A percentile compares a stretch with the other conserved stretches of the same genome.
These are phyloP conservation scores for Myopa tessellatipennis DNA, from an alignment of 2,888 invertebrate genomes.

Conservation along the genomic window DNA sequence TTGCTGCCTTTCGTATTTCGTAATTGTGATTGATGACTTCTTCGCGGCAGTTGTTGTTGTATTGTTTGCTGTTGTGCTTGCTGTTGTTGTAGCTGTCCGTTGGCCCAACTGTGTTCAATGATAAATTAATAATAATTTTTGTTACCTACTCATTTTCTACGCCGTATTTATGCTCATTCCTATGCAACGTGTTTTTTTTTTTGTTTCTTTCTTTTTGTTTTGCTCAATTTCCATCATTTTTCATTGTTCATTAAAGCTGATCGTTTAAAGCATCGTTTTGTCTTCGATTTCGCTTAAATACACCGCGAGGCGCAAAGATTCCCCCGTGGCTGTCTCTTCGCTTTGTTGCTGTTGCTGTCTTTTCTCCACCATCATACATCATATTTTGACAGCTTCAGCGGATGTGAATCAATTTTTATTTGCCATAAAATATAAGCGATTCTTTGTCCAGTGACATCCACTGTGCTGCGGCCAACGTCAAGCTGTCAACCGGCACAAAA, in stretches of 20 bases:
- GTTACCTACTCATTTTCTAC: slow-evolving; percentile 25
- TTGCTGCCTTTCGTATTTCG: slow-evolving; percentile 61
- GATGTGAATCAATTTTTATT: slow-evolving; percentile 64
- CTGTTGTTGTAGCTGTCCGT: slow-evolving; percentile 44
- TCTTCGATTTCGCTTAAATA: slow-evolving; percentile 18
- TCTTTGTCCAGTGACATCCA: background rate
- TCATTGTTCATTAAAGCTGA: slow-evolving; percentile 49
- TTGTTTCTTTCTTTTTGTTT: slow-evolving; percentile 32
- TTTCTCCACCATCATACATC: slow-evolving; percentile 56
- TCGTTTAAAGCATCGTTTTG: slow-evolving; percentile 39
- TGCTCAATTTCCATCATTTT: slow-evolving; percentile 44
- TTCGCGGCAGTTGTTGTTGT: slow-evolving; percentile 39
- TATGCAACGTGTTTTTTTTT: slow-evolving; percentile 5
- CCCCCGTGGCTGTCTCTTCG: background rate
- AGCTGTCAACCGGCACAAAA: slow-evolving; percentile 46
- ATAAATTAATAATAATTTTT: slow-evolving; percentile 62
- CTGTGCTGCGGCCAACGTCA: slow-evolving; percentile 28
- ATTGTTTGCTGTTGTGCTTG: slow-evolving; percentile 32
- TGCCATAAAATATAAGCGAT: slow-evolving; percentile 52
- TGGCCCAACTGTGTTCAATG: slow-evolving; percentile 53
- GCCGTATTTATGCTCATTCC: background rate
- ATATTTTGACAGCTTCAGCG: slow-evolving; percentile 62
- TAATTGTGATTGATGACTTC: slow-evolving; percentile 67
- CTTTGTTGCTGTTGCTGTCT: slow-evolving; percentile 44
- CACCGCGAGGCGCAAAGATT: background rate